A percentile compares a stretch with the other conserved stretches of the same genome.
Evolutionary conservation across 2,113 vertebrate species (phyloP).

Genomic region (Uria lomvia): DNA sequence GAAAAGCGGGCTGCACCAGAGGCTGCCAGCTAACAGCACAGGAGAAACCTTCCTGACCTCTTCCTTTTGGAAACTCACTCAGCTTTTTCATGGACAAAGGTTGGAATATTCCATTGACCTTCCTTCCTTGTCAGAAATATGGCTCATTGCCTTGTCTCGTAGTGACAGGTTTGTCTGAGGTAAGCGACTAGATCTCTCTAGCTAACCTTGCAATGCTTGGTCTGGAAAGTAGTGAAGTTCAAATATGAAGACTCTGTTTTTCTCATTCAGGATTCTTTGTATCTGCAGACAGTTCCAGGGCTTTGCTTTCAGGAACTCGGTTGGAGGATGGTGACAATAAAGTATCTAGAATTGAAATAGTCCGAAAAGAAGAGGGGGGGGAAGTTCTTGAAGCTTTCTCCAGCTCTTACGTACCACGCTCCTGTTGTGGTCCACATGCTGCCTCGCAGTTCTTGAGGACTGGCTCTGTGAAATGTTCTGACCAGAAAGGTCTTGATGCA

Average conservation of each 20-base stretch:
- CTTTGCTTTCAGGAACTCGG: not conserved
- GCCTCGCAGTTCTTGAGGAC: not conserved
- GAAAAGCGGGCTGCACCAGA: not conserved
- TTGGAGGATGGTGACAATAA: not conserved
- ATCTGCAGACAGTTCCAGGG: not conserved
- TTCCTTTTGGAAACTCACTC: not conserved
- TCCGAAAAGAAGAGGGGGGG: not conserved
- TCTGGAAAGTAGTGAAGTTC: not conserved
- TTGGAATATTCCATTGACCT: not conserved
- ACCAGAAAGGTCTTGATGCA: not conserved
- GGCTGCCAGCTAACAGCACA: not conserved
- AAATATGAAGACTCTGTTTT: not conserved
- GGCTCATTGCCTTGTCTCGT: not conserved
- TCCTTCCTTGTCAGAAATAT: not conserved
- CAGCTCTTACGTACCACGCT: not conserved
- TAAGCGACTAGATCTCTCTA: not conserved
- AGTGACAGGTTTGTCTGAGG: not conserved
- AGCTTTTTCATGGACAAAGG: not conserved
- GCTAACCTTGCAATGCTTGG: not conserved
- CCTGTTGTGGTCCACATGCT: accelerated
- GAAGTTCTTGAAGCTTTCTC: not conserved
- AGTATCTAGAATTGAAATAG: not conserved
- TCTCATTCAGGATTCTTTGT: not conserved
- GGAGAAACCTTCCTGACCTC: not conserved
- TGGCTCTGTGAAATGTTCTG: not conserved